Evolutionary conservation across 2,113 vertebrate genomes (phyloP).

Genomic region (Corythoichthys intestinalis): DNA sequence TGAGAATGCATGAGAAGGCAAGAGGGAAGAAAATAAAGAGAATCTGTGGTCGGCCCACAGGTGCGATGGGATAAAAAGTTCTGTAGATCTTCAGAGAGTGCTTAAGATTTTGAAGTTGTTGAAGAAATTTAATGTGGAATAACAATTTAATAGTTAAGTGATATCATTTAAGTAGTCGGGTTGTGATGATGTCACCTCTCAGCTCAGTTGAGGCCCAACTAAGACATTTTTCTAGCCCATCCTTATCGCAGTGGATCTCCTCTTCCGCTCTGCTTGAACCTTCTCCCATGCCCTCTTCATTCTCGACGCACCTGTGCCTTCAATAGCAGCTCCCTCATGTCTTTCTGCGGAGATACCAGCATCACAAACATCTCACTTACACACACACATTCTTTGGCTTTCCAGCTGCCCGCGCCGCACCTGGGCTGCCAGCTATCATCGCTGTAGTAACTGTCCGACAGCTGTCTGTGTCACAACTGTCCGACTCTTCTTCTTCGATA

Average conservation of each 20-base stretch:
- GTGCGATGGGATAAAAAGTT: constrained; percentile 30
- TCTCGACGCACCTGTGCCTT: constrained; percentile 60
- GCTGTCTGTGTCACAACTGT: constrained; percentile 63
- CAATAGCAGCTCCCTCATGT: constrained; percentile 26
- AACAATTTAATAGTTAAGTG: constrained; percentile 28
- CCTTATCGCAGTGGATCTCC: constrained; percentile 8
- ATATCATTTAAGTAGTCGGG: constrained; percentile 33
- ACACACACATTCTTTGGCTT: constrained; percentile 49
- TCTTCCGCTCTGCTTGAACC: constrained; percentile 9
- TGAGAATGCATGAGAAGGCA: constrained; percentile 44
- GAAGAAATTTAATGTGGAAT: too few relatives aligned
- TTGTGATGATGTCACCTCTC: constrained; percentile 42
- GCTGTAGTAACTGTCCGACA: constrained; percentile 60
- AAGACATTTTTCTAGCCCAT: background rate
- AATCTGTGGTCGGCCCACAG: constrained; percentile 50
- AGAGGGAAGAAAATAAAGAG: constrained; percentile 32
- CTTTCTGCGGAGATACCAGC: constrained; percentile 5
- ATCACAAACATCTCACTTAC: constrained; percentile 11
- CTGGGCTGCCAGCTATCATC: constrained; percentile 69
- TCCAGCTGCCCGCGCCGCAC: constrained; percentile 65
- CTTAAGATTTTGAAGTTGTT: too few relatives aligned
- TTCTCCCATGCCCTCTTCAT: constrained; percentile 54
- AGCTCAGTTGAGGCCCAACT: constrained; percentile 33
- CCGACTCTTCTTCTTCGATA: constrained; percentile 46
- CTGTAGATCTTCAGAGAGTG: too few relatives aligned